phyloP scores from a whole-genome alignment of 2,113 vertebrate genomes.

The Melanocharis versteri region DNA sequence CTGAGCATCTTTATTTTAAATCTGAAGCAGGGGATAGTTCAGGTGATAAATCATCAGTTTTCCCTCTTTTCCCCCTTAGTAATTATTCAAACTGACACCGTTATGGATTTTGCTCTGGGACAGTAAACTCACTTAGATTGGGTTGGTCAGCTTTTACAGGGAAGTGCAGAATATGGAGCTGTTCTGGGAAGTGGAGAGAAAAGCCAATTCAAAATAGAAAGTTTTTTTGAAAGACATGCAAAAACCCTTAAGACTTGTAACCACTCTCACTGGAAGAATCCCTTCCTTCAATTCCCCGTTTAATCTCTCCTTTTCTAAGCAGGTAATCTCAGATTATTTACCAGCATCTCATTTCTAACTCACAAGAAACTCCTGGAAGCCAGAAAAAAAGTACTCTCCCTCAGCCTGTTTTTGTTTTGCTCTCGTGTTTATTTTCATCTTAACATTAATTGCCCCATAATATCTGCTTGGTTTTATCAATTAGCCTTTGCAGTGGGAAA shows the following conservation, averaged over 20 bases:
- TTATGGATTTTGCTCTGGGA: not conserved
- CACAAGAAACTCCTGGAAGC: not conserved
- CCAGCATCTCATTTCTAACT: not conserved
- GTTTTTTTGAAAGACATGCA: not conserved
- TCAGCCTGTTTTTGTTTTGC: slow-evolving; percentile 65
- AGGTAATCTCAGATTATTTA: slow-evolving; percentile 46
- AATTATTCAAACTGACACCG: not conserved
- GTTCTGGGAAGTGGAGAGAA: not conserved
- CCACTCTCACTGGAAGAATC: not conserved
- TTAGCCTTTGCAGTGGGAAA: slow-evolving; percentile 75
- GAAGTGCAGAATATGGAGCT: not conserved
- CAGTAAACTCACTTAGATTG: not conserved
- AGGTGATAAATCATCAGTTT: not conserved
- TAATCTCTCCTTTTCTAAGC: not conserved
- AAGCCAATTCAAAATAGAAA: not conserved
- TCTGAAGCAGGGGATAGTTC: not conserved
- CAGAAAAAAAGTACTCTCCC: not conserved
- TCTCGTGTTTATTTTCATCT: slow-evolving; percentile 53
- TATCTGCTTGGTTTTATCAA: slow-evolving; percentile 70
- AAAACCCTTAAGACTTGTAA: not conserved
- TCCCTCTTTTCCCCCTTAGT: not conserved
- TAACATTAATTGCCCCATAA: slow-evolving; percentile 71
- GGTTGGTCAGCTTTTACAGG: not conserved
- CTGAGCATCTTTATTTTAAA: not conserved
- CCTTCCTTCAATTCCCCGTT: not conserved